phyloP scores from a whole-genome alignment of 2,113 vertebrate genomes.

The Syngnathus floridae region DNA sequence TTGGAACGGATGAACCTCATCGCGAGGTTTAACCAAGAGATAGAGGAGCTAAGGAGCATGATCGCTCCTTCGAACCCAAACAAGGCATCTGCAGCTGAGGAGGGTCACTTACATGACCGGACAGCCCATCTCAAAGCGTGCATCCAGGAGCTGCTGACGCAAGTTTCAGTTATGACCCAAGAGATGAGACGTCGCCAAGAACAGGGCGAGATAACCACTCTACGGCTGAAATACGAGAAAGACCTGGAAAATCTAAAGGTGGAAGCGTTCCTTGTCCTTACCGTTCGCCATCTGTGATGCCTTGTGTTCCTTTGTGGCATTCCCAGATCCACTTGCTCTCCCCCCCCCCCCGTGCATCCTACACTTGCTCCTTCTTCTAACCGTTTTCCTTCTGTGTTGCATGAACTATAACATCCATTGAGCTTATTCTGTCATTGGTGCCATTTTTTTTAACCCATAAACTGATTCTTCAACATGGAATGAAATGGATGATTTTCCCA shows the following conservation, averaged over 20 bases:
- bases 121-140: conserved; percentile 55
- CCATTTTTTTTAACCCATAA: conserved; percentile 44
- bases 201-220: conserved; percentile 55
- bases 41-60: conserved; percentile 58
- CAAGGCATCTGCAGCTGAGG: conserved; percentile 1
- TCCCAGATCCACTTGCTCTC: conserved; percentile 52
- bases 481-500: background rate
- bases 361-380: conserved; percentile 34
- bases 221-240: conserved; percentile 75
- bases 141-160: conserved; percentile 66
- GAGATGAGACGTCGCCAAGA: conserved; percentile 63
- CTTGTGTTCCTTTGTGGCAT: conserved; percentile 72
- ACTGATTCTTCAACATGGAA: conserved; percentile 41
- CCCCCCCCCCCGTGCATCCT: conserved; percentile 29
- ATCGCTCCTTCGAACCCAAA: conserved; percentile 20
- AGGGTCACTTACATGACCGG: background rate
- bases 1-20: conserved; percentile 48
- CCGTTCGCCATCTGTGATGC: conserved; percentile 68
- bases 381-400: conserved; percentile 57
- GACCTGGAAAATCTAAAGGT: conserved; percentile 79
- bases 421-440: conserved; percentile 33
- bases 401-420: conserved; percentile 62
- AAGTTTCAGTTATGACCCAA: conserved; percentile 64
- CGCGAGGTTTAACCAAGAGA: conserved; percentile 57
- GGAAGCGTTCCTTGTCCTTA: conserved; percentile 69